Percentiles rank a stretch among this genome's conserved stretches.
Conservation (phyloP, 2,113 vertebrate genomes). For the Melanotaenia duboulayi region DNA sequence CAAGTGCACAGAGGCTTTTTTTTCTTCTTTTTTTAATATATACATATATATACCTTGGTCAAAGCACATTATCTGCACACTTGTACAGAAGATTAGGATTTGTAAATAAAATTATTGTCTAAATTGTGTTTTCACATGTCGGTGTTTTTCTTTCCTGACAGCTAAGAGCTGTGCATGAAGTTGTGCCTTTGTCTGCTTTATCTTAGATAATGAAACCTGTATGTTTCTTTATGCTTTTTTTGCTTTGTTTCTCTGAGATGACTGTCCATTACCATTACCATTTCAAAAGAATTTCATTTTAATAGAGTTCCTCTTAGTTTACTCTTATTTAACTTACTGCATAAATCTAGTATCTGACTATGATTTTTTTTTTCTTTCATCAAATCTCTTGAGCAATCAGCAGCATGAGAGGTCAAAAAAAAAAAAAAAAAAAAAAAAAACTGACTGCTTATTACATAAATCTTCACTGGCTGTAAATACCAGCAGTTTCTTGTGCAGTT, state of each 20-base stretch:
- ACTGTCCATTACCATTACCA: slow-evolving; percentile 75
- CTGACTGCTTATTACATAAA: slow-evolving; percentile 23
- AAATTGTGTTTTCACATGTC: slow-evolving; percentile 76
- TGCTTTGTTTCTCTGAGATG: slow-evolving; percentile 66
- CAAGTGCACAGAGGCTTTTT: slow-evolving; percentile 57
- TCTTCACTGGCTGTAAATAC: slow-evolving; percentile 35
- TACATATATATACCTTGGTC: too few species aligned
- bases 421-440: slow-evolving; percentile 34
- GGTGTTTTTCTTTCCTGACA: slow-evolving; percentile 75
- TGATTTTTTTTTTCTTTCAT: slow-evolving; percentile 57
- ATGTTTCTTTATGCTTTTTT: slow-evolving; percentile 21
- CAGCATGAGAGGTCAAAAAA: slow-evolving; percentile 58
- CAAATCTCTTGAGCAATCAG: slow-evolving; percentile 75
- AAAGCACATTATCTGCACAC: slow-evolving; percentile 73
- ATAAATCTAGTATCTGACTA: slow-evolving; percentile 61
- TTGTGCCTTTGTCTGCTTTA: slow-evolving; percentile 37
- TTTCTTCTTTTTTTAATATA: slow-evolving; percentile 48
- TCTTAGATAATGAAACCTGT: slow-evolving; percentile 42
- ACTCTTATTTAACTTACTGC: slow-evolving; percentile 68
- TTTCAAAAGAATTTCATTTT: slow-evolving; percentile 52
- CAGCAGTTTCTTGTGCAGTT: slow-evolving; percentile 56
- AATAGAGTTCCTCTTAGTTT: slow-evolving; percentile 23
- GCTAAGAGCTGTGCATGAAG: slow-evolving; percentile 56
- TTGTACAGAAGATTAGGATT: slow-evolving; percentile 80
- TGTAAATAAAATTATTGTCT: slow-evolving; percentile 82